Percentiles rank a stretch among this genome's conserved stretches.
Conservation (phyloP, 2,113 vertebrate species). For the Oophaga pumilio region DNA sequence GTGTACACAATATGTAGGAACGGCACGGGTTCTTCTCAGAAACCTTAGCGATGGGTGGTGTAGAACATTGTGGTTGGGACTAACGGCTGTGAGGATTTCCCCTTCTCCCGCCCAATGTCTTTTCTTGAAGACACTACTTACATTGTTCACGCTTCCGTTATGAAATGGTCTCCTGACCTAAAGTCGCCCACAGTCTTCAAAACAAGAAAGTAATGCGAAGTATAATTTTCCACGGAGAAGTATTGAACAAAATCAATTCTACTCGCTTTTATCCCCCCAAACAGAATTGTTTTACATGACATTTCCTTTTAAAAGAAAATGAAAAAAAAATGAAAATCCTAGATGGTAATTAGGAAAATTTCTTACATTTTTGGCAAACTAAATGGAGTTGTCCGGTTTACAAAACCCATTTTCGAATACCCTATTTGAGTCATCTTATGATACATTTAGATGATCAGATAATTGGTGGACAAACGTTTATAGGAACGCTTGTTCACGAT, state of each 20-base stretch:
- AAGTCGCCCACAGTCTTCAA: not conserved
- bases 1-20: not conserved
- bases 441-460: too few species aligned
- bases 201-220: not conserved
- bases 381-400: not conserved
- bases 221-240: not conserved
- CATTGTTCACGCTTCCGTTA: conserved; percentile 37
- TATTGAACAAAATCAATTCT: not conserved
- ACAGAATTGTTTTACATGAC: not conserved
- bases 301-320: not conserved
- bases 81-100: conserved; percentile 7
- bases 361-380: not conserved
- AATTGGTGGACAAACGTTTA: too few species aligned
- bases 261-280: not conserved
- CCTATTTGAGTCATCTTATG: too few species aligned
- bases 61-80: not conserved
- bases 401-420: too few species aligned
- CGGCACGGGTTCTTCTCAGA: not conserved
- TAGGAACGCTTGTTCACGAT: too few species aligned
- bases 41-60: not conserved
- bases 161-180: conserved; percentile 16
- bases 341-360: not conserved
- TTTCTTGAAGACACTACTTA: conserved; percentile 12
- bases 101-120: not conserved
- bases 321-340: not conserved